Evolutionary conservation across 2,113 vertebrate species (phyloP).

Genomic region (Alaudala cheleensis): DNA sequence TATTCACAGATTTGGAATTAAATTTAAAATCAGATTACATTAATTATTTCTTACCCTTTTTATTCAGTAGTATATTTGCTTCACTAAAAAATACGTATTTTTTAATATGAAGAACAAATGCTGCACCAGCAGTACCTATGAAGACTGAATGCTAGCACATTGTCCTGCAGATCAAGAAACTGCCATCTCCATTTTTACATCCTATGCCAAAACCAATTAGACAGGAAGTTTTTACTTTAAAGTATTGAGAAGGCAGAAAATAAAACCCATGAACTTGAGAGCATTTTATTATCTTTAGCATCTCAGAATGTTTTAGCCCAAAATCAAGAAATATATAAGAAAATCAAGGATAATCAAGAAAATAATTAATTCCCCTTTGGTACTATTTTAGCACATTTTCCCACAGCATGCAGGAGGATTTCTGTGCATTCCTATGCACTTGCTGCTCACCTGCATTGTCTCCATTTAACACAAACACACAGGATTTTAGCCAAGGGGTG

Average conservation of each 20-base stretch:
- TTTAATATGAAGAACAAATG: background rate
- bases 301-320: no score
- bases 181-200: background rate
- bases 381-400: background rate
- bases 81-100: background rate
- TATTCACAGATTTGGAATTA: background rate
- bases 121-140: background rate
- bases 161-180: background rate
- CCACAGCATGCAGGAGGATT: background rate
- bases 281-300: no score
- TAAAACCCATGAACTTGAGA: background rate
- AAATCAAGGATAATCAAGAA: background rate
- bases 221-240: background rate
- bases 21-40: background rate
- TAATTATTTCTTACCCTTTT: background rate
- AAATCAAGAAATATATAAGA: no score
- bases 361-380: background rate
- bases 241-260: background rate
- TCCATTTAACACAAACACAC: background rate
- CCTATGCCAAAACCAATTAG: background rate
- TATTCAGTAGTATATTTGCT: background rate
- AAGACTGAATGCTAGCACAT: background rate
- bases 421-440: background rate
- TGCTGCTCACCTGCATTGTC: background rate
- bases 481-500: background rate